Evolutionary conservation across 2,797 vertebrate genomes (phyloP), one percentile per base, ranked within the genome.

Genomic region (Sebastes nivosus): DNA sequence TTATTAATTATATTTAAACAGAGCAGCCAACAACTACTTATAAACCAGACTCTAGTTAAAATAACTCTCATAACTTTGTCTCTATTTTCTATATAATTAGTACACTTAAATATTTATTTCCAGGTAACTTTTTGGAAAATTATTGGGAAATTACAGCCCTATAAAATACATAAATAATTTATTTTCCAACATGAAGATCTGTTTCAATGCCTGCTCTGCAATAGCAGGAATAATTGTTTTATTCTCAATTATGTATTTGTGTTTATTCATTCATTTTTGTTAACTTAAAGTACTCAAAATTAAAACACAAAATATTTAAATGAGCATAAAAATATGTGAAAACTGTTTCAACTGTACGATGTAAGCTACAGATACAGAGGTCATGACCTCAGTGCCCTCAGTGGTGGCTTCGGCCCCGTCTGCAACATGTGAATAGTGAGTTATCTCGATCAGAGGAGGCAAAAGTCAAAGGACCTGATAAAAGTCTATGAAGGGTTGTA

Each of bases 401-500:
- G 25, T 25, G 16, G 8, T 16, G 1, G 20, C 27, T 18, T 1
- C 55, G 2, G 16, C 22, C 52, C 1, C 5, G 6, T 38, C 22
- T 8, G 68, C 6, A 13, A 13, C 29, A 18, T 57, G 54, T 27
- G 20, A 12, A 14, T 8, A 3, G 8, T 42, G 24, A 1, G 11
- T 30, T 34, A 12, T 57, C 16, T 29, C 2, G 5, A 36, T 72
- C 29, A 68, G 9, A 34, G 25, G 22, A 46, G 32, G 69, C 2
- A 54, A 16, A 50, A 68, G 11, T 72, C 27, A 38, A 71, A 60
- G 14, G 3, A 99, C 98, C 97, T 96, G 96, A 79, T 99, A 99
- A 36, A 96, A 95, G 83, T 98, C 95, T 73, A 98, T 90, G 90
- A 99, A 99, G 80, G 98, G 98, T 77, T 93, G 93, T 20, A 99